These are phyloP conservation scores for Brachymystax lenok DNA, from an alignment of 2,797 vertebrate species.

Conservation along the genomic window DNA sequence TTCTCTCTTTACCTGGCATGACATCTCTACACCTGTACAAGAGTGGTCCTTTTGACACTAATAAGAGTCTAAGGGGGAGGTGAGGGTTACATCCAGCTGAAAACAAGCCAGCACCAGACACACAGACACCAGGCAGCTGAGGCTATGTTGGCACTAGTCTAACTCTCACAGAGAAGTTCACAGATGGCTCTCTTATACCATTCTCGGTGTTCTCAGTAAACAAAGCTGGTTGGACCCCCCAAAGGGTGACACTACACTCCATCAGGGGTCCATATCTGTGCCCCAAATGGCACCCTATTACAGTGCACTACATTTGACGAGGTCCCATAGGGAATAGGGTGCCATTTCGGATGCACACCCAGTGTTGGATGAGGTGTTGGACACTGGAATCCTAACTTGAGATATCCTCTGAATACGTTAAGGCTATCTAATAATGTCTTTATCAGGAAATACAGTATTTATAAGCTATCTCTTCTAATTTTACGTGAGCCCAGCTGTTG, in stretches of 20 bases:
- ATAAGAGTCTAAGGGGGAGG: conserved; percentile 50
- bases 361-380: too few relatives aligned
- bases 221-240: conserved; percentile 53
- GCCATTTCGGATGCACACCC: too few relatives aligned
- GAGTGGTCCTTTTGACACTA: conserved; percentile 64
- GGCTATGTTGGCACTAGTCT: conserved; percentile 61
- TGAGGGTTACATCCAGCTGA: conserved; percentile 55
- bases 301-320: too few relatives aligned
- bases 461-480: background rate
- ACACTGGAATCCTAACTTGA: too few relatives aligned
- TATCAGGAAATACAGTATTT: conserved; percentile 5
- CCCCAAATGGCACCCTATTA: too few relatives aligned
- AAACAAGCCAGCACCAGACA: conserved; percentile 50
- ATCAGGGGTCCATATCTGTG: too few relatives aligned
- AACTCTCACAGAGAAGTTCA: conserved; percentile 55
- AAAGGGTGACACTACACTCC: conserved; percentile 12
- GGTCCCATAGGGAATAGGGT: too few relatives aligned
- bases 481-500: too few relatives aligned
- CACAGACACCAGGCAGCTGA: conserved; percentile 51
- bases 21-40: conserved; percentile 56
- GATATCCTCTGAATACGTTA: too few relatives aligned
- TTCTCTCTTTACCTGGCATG: conserved; percentile 49
- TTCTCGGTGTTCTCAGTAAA: conserved; percentile 48
- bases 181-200: conserved; percentile 60
- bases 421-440: background rate